Percentiles rank a stretch among this genome's conserved stretches.
Evolutionary conservation across 1,140 invertebrate species (phyloP).

Genomic region (Cepaea nemoralis): DNA sequence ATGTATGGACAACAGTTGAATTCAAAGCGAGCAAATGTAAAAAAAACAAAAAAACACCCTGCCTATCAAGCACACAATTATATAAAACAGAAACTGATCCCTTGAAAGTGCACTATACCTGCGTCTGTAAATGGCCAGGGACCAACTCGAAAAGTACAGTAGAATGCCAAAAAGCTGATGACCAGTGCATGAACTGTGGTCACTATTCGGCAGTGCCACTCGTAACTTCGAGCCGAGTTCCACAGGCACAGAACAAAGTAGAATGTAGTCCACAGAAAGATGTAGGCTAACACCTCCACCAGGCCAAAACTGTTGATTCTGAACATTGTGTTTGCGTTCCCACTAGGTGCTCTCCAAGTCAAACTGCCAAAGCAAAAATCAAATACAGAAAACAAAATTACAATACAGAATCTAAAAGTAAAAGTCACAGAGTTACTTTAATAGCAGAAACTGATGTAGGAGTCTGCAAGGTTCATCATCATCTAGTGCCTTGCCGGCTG

Average conservation of each 20-base stretch:
- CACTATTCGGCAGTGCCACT: slow-evolving; percentile 62
- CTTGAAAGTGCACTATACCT: slow-evolving; percentile 43
- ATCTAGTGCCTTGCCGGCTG: too few relatives aligned
- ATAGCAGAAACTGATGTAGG: too few relatives aligned
- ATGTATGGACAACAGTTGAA: too few relatives aligned
- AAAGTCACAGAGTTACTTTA: too few relatives aligned
- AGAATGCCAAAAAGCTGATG: slow-evolving; percentile 49
- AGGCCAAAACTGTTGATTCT: slow-evolving; percentile 42
- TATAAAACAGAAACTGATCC: too few relatives aligned
- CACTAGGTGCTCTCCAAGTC: neutral
- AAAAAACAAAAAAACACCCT: neutral
- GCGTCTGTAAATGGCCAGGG: slow-evolving; percentile 63
- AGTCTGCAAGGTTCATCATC: too few relatives aligned
- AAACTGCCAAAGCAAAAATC: neutral
- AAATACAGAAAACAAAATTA: neutral
- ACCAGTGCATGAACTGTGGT: slow-evolving; percentile 58
- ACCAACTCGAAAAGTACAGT: slow-evolving; percentile 58
- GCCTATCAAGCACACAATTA: neutral
- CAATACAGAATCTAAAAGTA: neutral
- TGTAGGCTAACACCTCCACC: slow-evolving; percentile 38
- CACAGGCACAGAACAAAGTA: slow-evolving; percentile 56
- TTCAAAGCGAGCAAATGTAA: too few relatives aligned
- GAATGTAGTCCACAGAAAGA: slow-evolving; percentile 52
- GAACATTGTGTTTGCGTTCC: slow-evolving; percentile 34
- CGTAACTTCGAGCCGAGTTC: slow-evolving; percentile 49